Base-by-base conservation (phyloP, 2,888 invertebrate genomes). In the Watsonalla cultraria region DNA sequence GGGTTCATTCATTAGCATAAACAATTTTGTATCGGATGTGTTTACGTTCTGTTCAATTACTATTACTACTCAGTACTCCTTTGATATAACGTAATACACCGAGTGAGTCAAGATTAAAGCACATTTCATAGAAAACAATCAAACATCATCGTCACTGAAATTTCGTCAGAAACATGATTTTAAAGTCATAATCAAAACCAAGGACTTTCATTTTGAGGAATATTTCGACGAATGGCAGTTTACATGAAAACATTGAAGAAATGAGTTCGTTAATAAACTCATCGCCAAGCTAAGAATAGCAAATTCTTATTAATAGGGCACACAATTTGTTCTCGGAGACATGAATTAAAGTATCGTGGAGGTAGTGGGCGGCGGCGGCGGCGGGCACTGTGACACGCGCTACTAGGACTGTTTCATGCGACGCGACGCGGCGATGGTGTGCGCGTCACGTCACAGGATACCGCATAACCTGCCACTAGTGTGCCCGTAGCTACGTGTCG, bases 381-480 rank as follows among this genome's bases (percentile, higher is more conserved):
- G 53, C 51, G 52, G 59, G 54, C 55, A 50, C 45, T 33, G 61
- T 62, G 63, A 68, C 68, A 62, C 52, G 63, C 60, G 60, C 51
- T 58, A 57, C 56, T 52, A 51, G 65, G 64, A 58, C 57, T 58
- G 62, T 62, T 45, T 58, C 53, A 45, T 56, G 61, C 58, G 63
- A 57, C 55, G 60, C 59, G 54, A 46, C 62, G 53, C 46, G 51
- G 61, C 60, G 62, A 66, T 63, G 59, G 63, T 53, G 55, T 57
- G 59, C 51, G 54, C 56, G 65, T 74, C 72, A 80, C 84, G 79
- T 84, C 82, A 80, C 78, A 77, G 81, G 80, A 83, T 76, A 76
- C 73, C 66, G 64, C 65, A 68, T 64, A 70, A 55, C 53, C 53
- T 58, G 55, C 63, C 62, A 42, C 9, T 42, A 42, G 8, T 37